phyloP scores from a whole-genome alignment of 2,888 invertebrate species.

The Anarsia innoxiella region DNA sequence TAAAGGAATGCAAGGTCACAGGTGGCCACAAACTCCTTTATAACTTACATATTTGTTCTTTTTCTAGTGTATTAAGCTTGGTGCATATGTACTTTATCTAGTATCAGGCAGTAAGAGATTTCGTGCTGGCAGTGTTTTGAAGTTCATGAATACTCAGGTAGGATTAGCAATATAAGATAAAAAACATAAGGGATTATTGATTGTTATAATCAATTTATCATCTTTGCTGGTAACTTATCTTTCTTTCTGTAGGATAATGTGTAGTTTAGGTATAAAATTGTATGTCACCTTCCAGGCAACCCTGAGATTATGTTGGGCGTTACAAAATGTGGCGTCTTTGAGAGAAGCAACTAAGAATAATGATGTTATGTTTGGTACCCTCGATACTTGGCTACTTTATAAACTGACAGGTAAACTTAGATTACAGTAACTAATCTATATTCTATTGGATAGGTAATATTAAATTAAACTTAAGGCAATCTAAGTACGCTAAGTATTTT shows the following conservation, averaged over 20 bases:
- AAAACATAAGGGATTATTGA: too few relatives aligned
- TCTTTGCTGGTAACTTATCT: too few relatives aligned
- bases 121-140: conserved; percentile 88
- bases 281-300: conserved; percentile 83
- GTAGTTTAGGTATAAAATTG: too few relatives aligned
- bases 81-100: conserved; percentile 81
- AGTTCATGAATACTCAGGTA: conserved; percentile 91
- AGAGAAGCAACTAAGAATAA: conserved; percentile 77
- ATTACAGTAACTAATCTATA: too few relatives aligned
- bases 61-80: conserved; percentile 76
- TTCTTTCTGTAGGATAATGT: too few relatives aligned
- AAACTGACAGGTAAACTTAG: conserved; percentile 82
- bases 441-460: too few relatives aligned
- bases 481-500: too few relatives aligned
- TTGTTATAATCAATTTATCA: too few relatives aligned
- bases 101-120: conserved; percentile 87
- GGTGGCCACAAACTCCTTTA: too few relatives aligned
- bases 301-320: conserved; percentile 84
- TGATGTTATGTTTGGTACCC: conserved; percentile 86
- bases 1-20: too few relatives aligned
- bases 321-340: conserved; percentile 82
- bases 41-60: neutral
- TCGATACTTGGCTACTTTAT: conserved; percentile 96
- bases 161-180: too few relatives aligned
- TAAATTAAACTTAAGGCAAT: too few relatives aligned